Evolutionary conservation across 2,113 vertebrate species (phyloP).

Genomic region (Plectropomus leopardus): DNA sequence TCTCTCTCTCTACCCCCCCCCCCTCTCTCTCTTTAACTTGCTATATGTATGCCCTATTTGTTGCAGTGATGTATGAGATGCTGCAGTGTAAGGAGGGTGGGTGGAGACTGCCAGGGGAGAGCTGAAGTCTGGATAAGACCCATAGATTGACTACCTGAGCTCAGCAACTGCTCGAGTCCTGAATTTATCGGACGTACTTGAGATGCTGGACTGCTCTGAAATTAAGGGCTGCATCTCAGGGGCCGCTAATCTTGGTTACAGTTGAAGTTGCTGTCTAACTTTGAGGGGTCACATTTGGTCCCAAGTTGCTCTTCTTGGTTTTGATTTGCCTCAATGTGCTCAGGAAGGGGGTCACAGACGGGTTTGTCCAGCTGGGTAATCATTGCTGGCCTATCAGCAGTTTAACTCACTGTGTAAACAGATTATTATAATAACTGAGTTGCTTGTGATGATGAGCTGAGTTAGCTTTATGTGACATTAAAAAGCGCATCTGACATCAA

Average conservation of each 20-base stretch:
- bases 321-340: constrained; percentile 41
- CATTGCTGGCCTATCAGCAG: constrained; percentile 42
- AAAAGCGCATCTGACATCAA: constrained; percentile 17
- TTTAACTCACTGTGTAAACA: constrained; percentile 28
- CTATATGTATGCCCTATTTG: constrained; percentile 60
- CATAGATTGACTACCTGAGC: constrained; percentile 70
- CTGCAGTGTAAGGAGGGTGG: constrained; percentile 56
- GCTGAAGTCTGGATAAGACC: constrained; percentile 60
- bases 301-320: constrained; percentile 31
- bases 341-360: constrained; percentile 9
- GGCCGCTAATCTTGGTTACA: constrained; percentile 43
- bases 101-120: constrained; percentile 48
- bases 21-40: constrained; percentile 28
- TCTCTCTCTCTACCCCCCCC: too few relatives aligned
- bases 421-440: constrained; percentile 6
- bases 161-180: constrained; percentile 50
- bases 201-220: constrained; percentile 47
- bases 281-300: constrained; percentile 34
- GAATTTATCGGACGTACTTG: constrained; percentile 57
- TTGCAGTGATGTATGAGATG: constrained; percentile 68
- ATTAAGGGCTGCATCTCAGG: constrained; percentile 47
- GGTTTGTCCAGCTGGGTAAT: constrained; percentile 39
- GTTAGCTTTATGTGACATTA: not conserved
- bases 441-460: constrained; percentile 31
- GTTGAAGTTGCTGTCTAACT: constrained; percentile 33